phyloP scores from a whole-genome alignment of 2,113 vertebrate species.

The Tetrax tetrax region DNA sequence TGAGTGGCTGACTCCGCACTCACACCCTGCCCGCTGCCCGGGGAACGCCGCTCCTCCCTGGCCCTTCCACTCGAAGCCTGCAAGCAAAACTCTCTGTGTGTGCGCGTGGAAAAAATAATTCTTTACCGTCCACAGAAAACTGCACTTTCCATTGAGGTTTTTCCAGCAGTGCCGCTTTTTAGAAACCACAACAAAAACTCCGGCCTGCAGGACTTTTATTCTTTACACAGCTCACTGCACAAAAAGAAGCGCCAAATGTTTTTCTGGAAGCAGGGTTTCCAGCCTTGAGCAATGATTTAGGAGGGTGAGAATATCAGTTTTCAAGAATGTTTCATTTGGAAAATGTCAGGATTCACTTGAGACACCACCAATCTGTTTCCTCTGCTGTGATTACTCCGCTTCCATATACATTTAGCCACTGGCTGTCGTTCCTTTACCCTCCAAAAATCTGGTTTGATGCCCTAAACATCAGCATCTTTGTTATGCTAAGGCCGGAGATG shows the following conservation, averaged over 20 bases:
- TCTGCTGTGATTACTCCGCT: not conserved
- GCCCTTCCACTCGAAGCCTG: not conserved
- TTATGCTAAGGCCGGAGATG: slow-evolving; percentile 11
- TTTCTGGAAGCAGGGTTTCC: slow-evolving; percentile 49
- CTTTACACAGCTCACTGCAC: not conserved
- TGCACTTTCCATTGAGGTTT: slow-evolving; percentile 10
- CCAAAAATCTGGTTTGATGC: slow-evolving; percentile 14
- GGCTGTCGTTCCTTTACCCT: slow-evolving; percentile 31
- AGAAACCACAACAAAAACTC: slow-evolving; percentile 52
- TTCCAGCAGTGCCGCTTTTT: slow-evolving; percentile 12
- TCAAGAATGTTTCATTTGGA: slow-evolving; percentile 42
- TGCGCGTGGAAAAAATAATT: not conserved
- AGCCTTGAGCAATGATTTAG: slow-evolving; percentile 24
- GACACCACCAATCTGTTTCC: not conserved
- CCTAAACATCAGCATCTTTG: slow-evolving; percentile 6
- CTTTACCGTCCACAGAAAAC: not conserved
- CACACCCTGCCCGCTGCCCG: not conserved
- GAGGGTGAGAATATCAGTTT: slow-evolving; percentile 31
- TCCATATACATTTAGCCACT: slow-evolving; percentile 3
- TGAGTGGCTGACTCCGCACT: slow-evolving; percentile 14
- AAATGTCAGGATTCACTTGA: slow-evolving; percentile 24
- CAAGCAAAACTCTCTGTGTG: not conserved
- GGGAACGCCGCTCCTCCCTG: not conserved
- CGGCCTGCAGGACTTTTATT: not conserved
- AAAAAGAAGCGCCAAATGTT: slow-evolving; percentile 21